phyloP scores from a whole-genome alignment of 35 echinoderm and acorn worm species.

The Holothuria glaberrima region DNA sequence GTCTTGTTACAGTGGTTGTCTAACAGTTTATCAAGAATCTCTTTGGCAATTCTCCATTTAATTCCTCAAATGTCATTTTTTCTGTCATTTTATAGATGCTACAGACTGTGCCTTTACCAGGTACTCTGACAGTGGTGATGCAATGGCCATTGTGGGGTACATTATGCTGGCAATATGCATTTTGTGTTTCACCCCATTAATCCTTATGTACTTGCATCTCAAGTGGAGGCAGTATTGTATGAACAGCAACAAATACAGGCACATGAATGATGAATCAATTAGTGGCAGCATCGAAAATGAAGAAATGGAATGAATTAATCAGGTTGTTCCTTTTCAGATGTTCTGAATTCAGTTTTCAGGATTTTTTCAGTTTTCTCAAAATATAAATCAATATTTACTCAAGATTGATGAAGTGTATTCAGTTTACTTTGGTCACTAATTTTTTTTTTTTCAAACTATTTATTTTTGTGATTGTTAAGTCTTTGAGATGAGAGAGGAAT shows the following conservation, averaged over 20 bases:
- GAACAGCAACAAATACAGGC: conserved; percentile 1
- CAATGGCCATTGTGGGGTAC: conserved; percentile 72
- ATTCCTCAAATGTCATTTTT: background rate
- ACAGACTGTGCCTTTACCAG: conserved; percentile 70
- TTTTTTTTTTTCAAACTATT: too few relatives aligned
- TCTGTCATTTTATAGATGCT: conserved; percentile 48
- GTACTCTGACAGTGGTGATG: conserved; percentile 11
- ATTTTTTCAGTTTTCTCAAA: too few relatives aligned
- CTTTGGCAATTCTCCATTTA: too few relatives aligned
- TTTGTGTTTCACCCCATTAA: conserved; percentile 78
- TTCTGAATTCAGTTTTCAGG: too few relatives aligned
- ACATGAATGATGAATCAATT: background rate
- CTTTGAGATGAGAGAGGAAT: too few relatives aligned
- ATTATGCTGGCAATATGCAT: conserved; percentile 78
- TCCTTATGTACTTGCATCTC: conserved; percentile 71
- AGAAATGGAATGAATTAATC: background rate
- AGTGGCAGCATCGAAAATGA: background rate
- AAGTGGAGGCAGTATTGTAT: conserved; percentile 6
- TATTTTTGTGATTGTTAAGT: too few relatives aligned
- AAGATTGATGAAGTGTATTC: too few relatives aligned
- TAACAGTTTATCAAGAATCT: too few relatives aligned
- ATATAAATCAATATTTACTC: too few relatives aligned
- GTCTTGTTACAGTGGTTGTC: background rate
- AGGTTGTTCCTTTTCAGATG: too few relatives aligned
- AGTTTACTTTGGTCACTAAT: too few relatives aligned